A percentile compares a stretch with the other conserved stretches of the same genome.
These are phyloP conservation scores for Selenia dentaria DNA, from an alignment of 2,888 invertebrate genomes.

Conservation along the genomic window DNA sequence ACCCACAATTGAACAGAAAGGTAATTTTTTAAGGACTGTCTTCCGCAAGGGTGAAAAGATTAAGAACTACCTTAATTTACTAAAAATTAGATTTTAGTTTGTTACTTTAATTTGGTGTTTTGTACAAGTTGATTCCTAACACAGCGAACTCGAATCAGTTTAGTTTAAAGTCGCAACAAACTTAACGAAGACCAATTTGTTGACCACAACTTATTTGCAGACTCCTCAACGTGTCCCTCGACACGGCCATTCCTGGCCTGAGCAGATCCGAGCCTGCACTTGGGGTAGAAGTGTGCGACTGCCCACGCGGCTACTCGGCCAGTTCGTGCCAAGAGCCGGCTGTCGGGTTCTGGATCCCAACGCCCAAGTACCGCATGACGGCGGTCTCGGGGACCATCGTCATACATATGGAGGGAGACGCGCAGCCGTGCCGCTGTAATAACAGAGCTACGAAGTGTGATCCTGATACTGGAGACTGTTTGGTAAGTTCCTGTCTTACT, in stretches of 20 bases:
- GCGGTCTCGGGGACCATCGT: constrained; percentile 87
- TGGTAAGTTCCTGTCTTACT: constrained; percentile 84
- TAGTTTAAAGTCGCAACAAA: too few species aligned
- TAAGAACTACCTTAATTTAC: too few species aligned
- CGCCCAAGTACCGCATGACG: constrained; percentile 64
- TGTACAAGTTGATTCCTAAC: too few species aligned
- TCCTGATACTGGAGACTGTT: constrained; percentile 92
- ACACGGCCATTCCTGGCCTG: constrained; percentile 89
- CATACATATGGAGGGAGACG: constrained; percentile 91
- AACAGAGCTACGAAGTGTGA: constrained; percentile 91
- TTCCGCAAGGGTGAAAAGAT: too few species aligned
- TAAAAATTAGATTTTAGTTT: too few species aligned
- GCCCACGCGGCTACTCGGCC: constrained; percentile 92
- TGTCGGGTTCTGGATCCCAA: constrained; percentile 91
- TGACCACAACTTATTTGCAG: too few species aligned
- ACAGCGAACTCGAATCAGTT: too few species aligned
- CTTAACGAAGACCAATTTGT: too few species aligned
- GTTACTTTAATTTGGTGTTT: too few species aligned
- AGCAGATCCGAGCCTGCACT: constrained; percentile 89
- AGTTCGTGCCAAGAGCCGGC: constrained; percentile 96
- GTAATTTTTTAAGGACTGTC: too few species aligned
- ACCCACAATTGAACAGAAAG: too few species aligned
- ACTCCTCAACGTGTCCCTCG: constrained; percentile 91
- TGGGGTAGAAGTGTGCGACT: constrained; percentile 94
- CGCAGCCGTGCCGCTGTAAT: constrained; percentile 92